Evolutionary conservation across 2,888 invertebrate species (phyloP).

Genomic region (Cryptus viduatorius): DNA sequence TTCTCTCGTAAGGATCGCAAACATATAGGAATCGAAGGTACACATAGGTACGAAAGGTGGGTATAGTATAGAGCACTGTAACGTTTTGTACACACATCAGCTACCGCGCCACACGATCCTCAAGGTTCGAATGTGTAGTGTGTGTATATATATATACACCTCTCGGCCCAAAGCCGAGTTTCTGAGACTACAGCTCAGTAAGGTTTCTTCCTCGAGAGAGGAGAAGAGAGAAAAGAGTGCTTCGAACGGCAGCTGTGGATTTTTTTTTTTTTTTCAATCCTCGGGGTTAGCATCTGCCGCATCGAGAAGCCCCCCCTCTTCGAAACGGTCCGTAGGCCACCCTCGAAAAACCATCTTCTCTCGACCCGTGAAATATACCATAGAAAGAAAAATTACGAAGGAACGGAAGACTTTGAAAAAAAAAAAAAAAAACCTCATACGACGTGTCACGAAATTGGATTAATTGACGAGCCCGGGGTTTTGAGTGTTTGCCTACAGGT

Average conservation of each 20-base stretch:
- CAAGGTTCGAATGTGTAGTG: neutral
- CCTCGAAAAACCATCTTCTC: constrained; percentile 33
- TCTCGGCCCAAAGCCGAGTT: neutral
- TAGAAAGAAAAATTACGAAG: constrained; percentile 9
- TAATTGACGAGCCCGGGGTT: neutral
- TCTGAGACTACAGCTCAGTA: constrained; percentile 25
- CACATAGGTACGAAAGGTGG: constrained; percentile 10
- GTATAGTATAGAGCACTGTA: constrained; percentile 12
- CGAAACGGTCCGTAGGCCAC: constrained; percentile 61
- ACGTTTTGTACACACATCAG: neutral
- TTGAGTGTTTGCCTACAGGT: neutral
- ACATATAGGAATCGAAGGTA: constrained; percentile 32
- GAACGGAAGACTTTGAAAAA: constrained; percentile 3
- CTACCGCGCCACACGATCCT: neutral
- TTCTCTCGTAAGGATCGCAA: constrained; percentile 8
- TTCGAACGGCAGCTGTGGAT: constrained; percentile 64
- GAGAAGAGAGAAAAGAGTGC: constrained; percentile 26
- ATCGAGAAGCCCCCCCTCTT: constrained; percentile 30
- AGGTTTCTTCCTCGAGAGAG: constrained; percentile 56
- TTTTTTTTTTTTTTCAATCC: constrained; percentile 49
- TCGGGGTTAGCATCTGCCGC: constrained; percentile 65
- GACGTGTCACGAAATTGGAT: constrained; percentile 24
- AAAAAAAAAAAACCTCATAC: constrained; percentile 2
- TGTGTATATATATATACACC: neutral
- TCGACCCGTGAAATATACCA: constrained; percentile 52